Conservation (phyloP, 1,140 invertebrate species). For the Hermetia illucens region DNA sequence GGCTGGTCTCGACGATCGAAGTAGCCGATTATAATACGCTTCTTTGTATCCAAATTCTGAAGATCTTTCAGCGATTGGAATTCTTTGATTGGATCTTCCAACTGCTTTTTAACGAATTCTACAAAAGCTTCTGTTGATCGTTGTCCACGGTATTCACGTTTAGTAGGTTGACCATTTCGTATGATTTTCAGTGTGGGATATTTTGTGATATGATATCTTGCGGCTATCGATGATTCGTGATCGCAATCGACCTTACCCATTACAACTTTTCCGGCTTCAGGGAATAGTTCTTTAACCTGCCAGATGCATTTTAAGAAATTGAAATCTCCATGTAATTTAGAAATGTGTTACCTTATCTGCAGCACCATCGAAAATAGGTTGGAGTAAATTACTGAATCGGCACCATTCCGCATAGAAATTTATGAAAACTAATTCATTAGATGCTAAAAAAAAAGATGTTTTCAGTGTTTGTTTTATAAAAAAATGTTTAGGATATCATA, state of each 20-base stretch:
- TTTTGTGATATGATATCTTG: constrained; percentile 90
- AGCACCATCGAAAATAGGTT: constrained; percentile 93
- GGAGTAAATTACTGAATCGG: constrained; percentile 86
- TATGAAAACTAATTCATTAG: constrained; percentile 91
- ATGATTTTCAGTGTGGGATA: constrained; percentile 97
- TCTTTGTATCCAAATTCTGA: constrained; percentile 69
- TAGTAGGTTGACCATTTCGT: constrained; percentile 82
- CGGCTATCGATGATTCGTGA: constrained; percentile 66
- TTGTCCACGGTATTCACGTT: constrained; percentile 85
- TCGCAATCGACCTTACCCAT: constrained; percentile 98
- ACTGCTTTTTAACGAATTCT: constrained; percentile 76
- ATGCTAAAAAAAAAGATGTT: constrained; percentile 59
- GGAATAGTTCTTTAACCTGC: constrained; percentile 48
- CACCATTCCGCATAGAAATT: constrained; percentile 99
- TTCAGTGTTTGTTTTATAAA: constrained; percentile 1
- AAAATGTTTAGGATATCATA: constrained; percentile 3
- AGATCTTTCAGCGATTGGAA: constrained; percentile 63
- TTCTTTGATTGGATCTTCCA: constrained; percentile 78
- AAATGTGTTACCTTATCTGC: constrained; percentile 59
- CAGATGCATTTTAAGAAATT: too few species aligned
- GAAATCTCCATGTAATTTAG: not conserved
- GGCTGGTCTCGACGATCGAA: constrained; percentile 71
- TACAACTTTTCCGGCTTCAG: constrained; percentile 69
- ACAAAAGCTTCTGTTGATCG: constrained; percentile 64
- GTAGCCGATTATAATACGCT: constrained; percentile 86